phyloP scores from a whole-genome alignment of 2,797 vertebrate genomes.

The Poecilia velifera region DNA sequence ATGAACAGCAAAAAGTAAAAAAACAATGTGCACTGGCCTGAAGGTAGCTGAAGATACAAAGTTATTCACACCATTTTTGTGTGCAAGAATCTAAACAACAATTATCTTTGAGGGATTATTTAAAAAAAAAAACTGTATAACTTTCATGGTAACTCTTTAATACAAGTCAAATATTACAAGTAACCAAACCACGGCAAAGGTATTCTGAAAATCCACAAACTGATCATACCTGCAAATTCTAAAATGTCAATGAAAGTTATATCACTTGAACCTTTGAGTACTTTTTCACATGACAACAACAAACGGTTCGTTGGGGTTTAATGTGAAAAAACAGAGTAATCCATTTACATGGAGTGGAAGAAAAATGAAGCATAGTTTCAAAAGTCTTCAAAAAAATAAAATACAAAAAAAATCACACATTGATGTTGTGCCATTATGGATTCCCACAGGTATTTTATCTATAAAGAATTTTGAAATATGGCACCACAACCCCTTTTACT shows the following conservation, averaged over 20 bases:
- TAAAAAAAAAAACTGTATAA: not conserved
- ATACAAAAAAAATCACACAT: not conserved
- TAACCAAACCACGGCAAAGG: not conserved
- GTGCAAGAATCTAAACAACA: not conserved
- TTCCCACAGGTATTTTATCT: too few species aligned
- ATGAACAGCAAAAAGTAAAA: not conserved
- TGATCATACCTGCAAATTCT: not conserved
- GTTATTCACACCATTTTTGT: not conserved
- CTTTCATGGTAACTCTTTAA: not conserved
- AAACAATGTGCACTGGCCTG: not conserved
- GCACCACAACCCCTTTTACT: not conserved
- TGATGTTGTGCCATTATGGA: not conserved
- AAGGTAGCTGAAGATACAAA: not conserved
- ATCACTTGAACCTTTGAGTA: not conserved
- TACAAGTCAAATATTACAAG: not conserved
- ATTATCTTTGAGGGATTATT: not conserved
- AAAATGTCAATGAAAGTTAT: not conserved
- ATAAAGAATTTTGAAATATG: too few species aligned
- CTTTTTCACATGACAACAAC: not conserved
- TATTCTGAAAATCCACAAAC: not conserved
- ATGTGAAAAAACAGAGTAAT: not conserved
- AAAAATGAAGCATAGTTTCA: not conserved
- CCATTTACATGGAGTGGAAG: not conserved
- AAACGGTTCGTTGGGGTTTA: not conserved
- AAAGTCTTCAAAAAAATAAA: not conserved